A percentile compares a stretch with the other conserved stretches of the same genome.
These are phyloP conservation scores for Pseudopodoces humilis DNA, from an alignment of 2,113 vertebrate genomes.

Conservation along the genomic window DNA sequence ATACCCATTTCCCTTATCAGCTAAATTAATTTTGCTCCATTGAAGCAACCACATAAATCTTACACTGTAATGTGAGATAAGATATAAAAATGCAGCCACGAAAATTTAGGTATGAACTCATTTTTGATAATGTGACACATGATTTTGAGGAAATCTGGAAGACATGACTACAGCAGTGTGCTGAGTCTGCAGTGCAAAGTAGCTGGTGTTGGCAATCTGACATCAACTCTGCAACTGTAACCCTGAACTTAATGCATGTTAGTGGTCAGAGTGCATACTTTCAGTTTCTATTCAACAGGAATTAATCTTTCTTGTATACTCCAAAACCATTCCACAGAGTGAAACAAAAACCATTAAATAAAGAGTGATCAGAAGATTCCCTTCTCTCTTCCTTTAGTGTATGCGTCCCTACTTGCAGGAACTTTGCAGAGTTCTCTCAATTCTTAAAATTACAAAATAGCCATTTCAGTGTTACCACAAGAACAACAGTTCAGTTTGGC, in stretches of 20 bases:
- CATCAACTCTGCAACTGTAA: accelerated
- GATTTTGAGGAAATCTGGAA: background rate
- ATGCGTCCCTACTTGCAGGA: background rate
- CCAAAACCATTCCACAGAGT: background rate
- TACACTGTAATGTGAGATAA: background rate
- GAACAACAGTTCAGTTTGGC: background rate
- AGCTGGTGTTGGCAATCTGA: background rate
- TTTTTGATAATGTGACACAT: background rate
- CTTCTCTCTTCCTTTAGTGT: background rate
- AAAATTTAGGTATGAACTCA: background rate
- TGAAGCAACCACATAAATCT: background rate
- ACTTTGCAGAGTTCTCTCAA: background rate
- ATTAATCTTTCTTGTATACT: background rate
- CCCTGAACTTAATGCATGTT: background rate
- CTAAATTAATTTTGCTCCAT: background rate
- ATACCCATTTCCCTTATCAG: background rate
- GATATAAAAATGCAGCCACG: background rate
- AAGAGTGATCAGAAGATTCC: background rate
- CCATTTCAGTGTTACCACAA: background rate
- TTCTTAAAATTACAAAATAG: background rate
- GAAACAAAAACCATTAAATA: background rate
- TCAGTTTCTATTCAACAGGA: background rate
- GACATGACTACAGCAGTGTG: background rate
- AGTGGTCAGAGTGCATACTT: background rate
- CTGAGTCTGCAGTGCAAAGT: background rate